Evolutionary conservation across 2,797 vertebrate genomes (phyloP), one percentile per base, ranked within the genome.

Genomic region (Steatocranus sp.): DNA sequence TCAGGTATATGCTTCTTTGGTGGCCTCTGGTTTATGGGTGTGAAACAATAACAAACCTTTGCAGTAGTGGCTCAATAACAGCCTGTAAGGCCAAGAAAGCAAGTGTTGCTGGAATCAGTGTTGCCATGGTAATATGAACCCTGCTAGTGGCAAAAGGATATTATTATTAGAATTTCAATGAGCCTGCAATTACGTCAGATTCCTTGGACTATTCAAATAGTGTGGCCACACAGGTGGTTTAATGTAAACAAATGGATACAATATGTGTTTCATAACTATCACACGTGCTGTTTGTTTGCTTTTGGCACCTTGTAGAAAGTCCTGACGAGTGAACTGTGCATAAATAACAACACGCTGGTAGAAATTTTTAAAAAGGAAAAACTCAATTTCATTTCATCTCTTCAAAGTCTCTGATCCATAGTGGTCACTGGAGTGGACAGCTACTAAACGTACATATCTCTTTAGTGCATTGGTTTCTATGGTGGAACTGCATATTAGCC

Each of bases 321-420:
- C 82, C 74, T 79, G 80, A 83, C 50, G 73, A 66, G 75, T 46
- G 79, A 80, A 61, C 54, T 30, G 53, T 38, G 49, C 17, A 27
- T 27, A 63, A 11, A 49, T 30, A 86, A 66, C 12, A 56, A 56
- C 53, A 56, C 8, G 41, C 70, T 87, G 76, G 7, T n/a, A 43
- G 51, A 54, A n/a, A 32, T 70, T 70, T 54, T 70, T 41, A 43
- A 63, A 51, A 36, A 75, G 36, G 73, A 78, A 83, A 63, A 83
- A 80, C 86, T 86, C 79, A 77, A 54, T 70, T 86, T 79, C 32
- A 41, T 87, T 86, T 85, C 76, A 86, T 79, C 76, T 78, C 6
- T 12, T 80, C 85, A 75, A 66, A 81, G 79, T 54, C n/a, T n/a
- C n/a, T n/a, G n/a, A n/a, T n/a, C n/a, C n/a, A n/a, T n/a, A n/a